Percentiles rank a stretch among this genome's conserved stretches.
These are phyloP conservation scores for Tympanoctomys barrerae DNA, from an alignment of 2,797 vertebrate genomes.

Conservation along the genomic window DNA sequence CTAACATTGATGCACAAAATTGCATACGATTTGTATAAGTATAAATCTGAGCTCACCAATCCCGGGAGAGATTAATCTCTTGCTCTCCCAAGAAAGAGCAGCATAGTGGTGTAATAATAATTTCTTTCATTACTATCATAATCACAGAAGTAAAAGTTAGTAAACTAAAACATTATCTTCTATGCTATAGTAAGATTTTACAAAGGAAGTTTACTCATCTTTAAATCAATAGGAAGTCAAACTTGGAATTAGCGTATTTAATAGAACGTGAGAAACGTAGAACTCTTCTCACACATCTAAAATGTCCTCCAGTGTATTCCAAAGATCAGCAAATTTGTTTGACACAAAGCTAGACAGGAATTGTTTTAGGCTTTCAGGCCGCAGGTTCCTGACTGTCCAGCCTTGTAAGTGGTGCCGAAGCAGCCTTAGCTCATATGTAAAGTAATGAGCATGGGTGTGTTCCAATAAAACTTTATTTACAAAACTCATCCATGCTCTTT, in stretches of 20 bases:
- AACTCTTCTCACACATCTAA: background rate
- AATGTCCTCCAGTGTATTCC: background rate
- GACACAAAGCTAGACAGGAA: background rate
- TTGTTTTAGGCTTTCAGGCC: background rate
- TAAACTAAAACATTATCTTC: conserved; percentile 26
- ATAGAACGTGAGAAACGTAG: conserved; percentile 17
- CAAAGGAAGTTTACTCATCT: background rate
- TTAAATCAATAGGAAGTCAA: conserved; percentile 42
- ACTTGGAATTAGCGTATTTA: conserved; percentile 23
- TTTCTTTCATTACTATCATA: conserved; percentile 60
- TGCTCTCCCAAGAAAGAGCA: background rate
- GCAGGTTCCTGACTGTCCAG: background rate
- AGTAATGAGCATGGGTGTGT: background rate
- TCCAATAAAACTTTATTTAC: conserved; percentile 52
- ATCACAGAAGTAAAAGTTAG: conserved; percentile 30
- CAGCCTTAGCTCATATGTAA: background rate
- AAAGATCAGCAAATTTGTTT: background rate
- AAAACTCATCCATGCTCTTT: background rate
- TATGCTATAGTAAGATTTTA: conserved; percentile 6
- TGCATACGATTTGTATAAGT: background rate
- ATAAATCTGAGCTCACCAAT: background rate
- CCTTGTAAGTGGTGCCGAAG: background rate
- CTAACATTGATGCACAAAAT: background rate
- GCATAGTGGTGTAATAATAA: conserved; percentile 10
- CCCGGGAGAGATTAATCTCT: conserved; percentile 6